phyloP scores from a whole-genome alignment of 2,888 invertebrate genomes.

The Neria commutata region DNA sequence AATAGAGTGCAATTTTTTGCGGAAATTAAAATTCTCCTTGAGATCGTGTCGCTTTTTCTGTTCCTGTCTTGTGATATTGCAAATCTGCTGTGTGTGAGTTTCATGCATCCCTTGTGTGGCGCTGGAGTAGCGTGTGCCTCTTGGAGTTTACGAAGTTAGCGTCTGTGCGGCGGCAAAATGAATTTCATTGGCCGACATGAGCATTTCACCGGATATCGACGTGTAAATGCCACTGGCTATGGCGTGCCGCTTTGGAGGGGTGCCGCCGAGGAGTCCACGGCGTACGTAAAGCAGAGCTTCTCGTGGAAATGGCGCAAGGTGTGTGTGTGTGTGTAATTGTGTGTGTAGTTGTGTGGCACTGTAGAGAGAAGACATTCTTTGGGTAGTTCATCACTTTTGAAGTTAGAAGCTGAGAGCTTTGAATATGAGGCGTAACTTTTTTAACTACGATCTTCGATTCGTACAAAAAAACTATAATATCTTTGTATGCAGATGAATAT shows the following conservation, averaged over 20 bases:
- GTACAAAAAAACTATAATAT: too few relatives aligned
- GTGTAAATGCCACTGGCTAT: conserved; percentile 46
- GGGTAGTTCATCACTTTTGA: not conserved
- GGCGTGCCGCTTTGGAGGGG: conserved; percentile 41
- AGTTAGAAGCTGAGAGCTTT: too few relatives aligned
- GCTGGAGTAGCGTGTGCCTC: not conserved
- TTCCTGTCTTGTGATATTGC: too few relatives aligned
- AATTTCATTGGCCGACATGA: conserved; percentile 57
- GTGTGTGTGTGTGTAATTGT: not conserved
- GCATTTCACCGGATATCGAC: conserved; percentile 54
- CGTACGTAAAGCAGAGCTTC: conserved; percentile 15
- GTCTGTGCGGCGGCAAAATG: conserved; percentile 44
- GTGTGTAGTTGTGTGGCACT: not conserved
- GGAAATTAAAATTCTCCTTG: conserved; percentile 49
- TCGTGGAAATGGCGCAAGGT: conserved; percentile 44
- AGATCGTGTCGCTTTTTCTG: too few relatives aligned
- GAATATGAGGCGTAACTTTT: too few relatives aligned
- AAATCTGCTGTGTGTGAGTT: not conserved
- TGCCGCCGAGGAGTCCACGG: not conserved
- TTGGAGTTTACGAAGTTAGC: not conserved
- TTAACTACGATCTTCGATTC: too few relatives aligned
- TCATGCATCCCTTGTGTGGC: not conserved
- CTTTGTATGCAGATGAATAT: too few relatives aligned
- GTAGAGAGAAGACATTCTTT: not conserved
- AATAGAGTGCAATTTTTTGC: conserved; percentile 54